Evolutionary conservation across 2,797 vertebrate genomes (phyloP).

Genomic region (Enteromius unitaeniatus): DNA sequence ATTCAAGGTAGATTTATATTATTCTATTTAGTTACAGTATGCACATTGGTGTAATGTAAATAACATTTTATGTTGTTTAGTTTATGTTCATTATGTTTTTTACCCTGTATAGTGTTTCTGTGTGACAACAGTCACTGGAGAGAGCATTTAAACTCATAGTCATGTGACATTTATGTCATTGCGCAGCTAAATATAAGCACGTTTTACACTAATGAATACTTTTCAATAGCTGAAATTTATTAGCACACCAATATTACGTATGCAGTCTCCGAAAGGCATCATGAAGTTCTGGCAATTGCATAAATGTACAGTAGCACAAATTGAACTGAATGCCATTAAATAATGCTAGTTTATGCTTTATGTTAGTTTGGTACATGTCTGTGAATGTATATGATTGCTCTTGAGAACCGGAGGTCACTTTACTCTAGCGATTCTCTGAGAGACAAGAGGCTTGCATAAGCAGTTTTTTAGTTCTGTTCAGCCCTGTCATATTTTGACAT

Average conservation of each 20-base stretch:
- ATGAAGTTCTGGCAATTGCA: neutral
- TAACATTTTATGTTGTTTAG: neutral
- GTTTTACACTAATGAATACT: neutral
- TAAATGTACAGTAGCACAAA: neutral
- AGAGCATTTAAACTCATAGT: neutral
- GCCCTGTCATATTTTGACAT: slow-evolving; percentile 42
- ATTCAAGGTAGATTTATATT: neutral
- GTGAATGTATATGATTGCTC: slow-evolving; percentile 23
- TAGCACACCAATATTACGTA: neutral
- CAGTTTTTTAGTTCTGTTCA: slow-evolving; percentile 39
- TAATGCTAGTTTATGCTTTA: neutral
- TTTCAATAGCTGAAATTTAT: neutral
- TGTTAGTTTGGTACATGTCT: neutral
- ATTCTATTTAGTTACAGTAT: neutral
- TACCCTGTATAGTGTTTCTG: neutral
- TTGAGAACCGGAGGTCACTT: slow-evolving; percentile 42
- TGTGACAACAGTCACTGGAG: neutral
- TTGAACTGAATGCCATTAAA: neutral
- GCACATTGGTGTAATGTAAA: neutral
- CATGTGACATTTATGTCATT: slow-evolving; percentile 20
- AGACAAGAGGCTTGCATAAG: slow-evolving; percentile 45
- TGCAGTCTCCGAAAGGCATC: neutral
- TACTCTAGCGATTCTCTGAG: slow-evolving; percentile 31
- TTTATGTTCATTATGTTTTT: neutral
- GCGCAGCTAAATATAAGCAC: neutral